Evolutionary conservation across 2,113 vertebrate species (phyloP), one percentile per base, ranked within the genome.

Genomic region (Tretioscincus oriximinensis): DNA sequence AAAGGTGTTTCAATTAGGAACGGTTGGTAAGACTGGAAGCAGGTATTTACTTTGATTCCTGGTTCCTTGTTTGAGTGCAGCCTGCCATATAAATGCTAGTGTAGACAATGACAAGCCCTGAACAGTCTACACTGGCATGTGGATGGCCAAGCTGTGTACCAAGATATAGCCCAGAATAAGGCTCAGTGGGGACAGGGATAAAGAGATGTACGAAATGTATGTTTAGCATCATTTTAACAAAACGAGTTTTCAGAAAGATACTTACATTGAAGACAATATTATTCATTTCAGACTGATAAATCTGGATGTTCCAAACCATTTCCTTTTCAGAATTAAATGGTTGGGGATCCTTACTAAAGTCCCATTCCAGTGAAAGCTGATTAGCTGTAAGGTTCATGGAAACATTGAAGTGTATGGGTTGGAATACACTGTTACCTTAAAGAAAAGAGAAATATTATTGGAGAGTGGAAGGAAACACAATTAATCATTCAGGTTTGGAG

Each of bases 221-320:
- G 16, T 58, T 14, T 58, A 58, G 4, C 54, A 14, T 58, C 54
- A 58, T 58, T 16, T 58, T 16, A 18, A 7, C 2, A 58, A 81
- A 12, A 73, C 76, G 20, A 18, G 26, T 67, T 65, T 58, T 51
- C n/a, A 65, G 67, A 81, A 81, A 81, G 11, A 78, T 47, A 93
- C 94, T 93, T 92, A 96, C 95, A 72, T 54, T 89, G 88, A 86
- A 81, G 78, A 92, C 73, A 77, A 87, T 47, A 63, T 78, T 63
- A 35, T 20, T 81, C 79, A 71, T 81, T 58, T 78, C 16, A 0
- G 9, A 31, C 89, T 54, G 88, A 82, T 2, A 51, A 61, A 96
- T 89, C 82, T 96, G 67, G 85, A 96, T 94, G 84, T 95, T 91
- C 88, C 95, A 95, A 65, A 83, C 45, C 79, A 94, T 90, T 47